A percentile compares a stretch with the other conserved stretches of the same genome.
Conservation (phyloP, 2,797 vertebrate species). For the Staurois parvus region DNA sequence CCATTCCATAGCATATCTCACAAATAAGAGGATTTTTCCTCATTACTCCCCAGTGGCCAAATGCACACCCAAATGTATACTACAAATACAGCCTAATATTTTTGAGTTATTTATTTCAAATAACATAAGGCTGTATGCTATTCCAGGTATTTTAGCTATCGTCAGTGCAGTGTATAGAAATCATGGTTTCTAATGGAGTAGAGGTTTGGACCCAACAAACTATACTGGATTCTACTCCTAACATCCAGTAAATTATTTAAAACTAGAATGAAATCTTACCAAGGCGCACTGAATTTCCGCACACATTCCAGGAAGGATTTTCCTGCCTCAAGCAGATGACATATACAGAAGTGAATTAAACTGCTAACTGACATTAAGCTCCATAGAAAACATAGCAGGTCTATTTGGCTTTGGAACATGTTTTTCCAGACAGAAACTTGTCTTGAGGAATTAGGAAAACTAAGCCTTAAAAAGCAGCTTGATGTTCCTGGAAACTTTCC, state of each 20-base stretch:
- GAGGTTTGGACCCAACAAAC: too few relatives aligned
- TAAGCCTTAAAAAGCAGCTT: conserved; percentile 31
- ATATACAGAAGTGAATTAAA: conserved; percentile 11
- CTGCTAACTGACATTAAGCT: background rate
- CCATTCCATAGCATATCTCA: too few relatives aligned
- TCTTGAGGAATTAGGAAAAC: background rate
- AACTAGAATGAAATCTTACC: background rate
- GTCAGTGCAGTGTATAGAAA: too few relatives aligned
- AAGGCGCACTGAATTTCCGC: background rate
- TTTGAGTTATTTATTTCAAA: too few relatives aligned
- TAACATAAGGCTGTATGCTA: too few relatives aligned
- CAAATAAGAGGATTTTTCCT: too few relatives aligned
- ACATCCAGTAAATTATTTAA: background rate
- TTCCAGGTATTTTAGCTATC: too few relatives aligned
- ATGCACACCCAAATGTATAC: too few relatives aligned
- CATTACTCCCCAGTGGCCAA: too few relatives aligned
- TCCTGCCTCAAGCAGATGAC: conserved; percentile 11
- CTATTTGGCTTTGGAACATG: conserved; percentile 15
- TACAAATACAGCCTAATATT: too few relatives aligned
- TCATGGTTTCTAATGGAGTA: too few relatives aligned
- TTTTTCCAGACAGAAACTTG: conserved; percentile 31
- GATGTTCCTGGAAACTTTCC: conserved; percentile 14
- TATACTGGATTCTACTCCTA: too few relatives aligned
- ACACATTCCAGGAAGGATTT: background rate
- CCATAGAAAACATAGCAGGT: background rate